These are phyloP conservation scores for Polylopha cassiicola DNA, from an alignment of 2,888 invertebrate genomes.

Conservation along the genomic window DNA sequence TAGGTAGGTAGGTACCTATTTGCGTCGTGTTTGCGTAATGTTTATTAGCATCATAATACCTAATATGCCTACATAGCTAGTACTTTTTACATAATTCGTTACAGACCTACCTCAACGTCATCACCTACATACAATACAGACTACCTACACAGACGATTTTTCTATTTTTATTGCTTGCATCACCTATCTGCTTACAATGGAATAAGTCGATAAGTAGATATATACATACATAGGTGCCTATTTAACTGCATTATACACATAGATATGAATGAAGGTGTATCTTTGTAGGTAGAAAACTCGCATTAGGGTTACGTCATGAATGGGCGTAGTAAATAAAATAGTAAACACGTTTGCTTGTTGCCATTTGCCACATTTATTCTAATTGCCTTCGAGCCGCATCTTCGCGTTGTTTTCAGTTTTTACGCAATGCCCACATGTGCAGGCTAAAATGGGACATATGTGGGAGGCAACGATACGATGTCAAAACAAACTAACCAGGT, in stretches of 20 bases:
- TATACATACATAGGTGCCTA: no score
- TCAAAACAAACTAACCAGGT: conserved; percentile 18
- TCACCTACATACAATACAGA: no score
- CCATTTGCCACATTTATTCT: conserved; percentile 11
- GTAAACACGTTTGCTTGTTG: conserved; percentile 22
- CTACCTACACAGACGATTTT: no score
- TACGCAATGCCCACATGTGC: conserved; percentile 46
- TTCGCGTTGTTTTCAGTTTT: conserved; percentile 15
- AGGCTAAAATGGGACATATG: conserved; percentile 64
- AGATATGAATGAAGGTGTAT: no score
- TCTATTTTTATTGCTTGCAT: no score
- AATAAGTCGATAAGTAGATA: no score
- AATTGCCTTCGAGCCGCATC: conserved; percentile 5
- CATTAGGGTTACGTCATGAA: conserved; percentile 2
- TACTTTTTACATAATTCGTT: not conserved
- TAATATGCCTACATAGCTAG: no score
- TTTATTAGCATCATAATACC: conserved; percentile 13
- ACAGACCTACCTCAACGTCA: conserved; percentile 16
- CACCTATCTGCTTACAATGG: no score
- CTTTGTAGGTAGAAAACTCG: no score
- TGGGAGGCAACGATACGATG: conserved; percentile 49
- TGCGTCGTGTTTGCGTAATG: conserved; percentile 7
- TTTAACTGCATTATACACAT: no score
- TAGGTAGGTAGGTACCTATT: not conserved
- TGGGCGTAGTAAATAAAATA: conserved; percentile 22